These are phyloP conservation scores for Hydropotes inermis DNA, from an alignment of 2,113 vertebrate species.

Conservation along the genomic window DNA sequence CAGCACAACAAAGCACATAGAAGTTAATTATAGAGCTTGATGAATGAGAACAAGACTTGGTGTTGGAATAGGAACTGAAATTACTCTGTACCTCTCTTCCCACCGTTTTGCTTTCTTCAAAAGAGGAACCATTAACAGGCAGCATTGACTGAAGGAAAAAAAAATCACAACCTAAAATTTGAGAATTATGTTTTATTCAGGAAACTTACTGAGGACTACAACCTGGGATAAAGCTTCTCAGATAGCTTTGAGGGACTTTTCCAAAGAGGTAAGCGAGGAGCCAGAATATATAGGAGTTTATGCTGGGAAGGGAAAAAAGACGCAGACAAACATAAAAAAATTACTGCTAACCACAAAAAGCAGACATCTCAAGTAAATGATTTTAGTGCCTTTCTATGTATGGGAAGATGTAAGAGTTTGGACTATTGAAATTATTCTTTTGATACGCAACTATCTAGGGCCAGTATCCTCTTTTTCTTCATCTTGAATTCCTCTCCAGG, in stretches of 20 bases:
- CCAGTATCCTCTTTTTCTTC: not conserved
- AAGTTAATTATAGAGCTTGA: not conserved
- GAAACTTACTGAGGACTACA: not conserved
- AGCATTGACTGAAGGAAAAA: not conserved
- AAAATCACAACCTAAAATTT: not conserved
- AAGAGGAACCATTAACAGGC: not conserved
- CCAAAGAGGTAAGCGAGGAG: not conserved
- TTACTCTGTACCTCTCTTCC: not conserved
- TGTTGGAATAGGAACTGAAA: not conserved
- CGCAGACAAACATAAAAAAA: not conserved
- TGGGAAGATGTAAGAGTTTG: not conserved
- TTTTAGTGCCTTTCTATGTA: not conserved
- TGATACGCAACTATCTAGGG: not conserved
- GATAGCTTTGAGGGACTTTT: not conserved
- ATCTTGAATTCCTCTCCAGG: not conserved
- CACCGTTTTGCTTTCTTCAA: not conserved
- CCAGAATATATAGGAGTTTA: not conserved
- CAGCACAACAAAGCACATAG: not conserved
- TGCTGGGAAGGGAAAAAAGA: not conserved
- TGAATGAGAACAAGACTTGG: not conserved
- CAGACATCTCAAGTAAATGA: not conserved
- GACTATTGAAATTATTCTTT: not conserved
- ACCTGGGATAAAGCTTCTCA: not conserved
- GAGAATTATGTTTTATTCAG: not conserved
- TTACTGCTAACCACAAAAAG: not conserved